phyloP scores from a whole-genome alignment of 1,140 invertebrate genomes.

The Eupristina koningsbergeri region DNA sequence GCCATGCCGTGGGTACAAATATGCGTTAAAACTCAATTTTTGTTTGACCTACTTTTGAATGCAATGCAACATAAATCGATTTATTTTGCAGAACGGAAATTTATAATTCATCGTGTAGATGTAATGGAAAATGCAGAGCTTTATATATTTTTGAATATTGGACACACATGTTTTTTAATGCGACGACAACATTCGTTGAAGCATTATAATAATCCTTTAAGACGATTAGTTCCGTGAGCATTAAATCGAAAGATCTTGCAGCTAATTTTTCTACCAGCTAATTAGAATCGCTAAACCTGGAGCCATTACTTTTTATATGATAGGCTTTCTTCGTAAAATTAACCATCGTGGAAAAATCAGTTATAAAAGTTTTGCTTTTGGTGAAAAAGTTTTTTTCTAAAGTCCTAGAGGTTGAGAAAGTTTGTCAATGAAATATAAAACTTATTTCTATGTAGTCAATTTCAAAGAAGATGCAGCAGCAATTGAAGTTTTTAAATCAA shows the following conservation, averaged over 20 bases:
- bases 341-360: slow-evolving; percentile 6
- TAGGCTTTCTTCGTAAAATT: slow-evolving; percentile 19
- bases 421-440: slow-evolving; percentile 13
- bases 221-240: neutral
- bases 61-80: slow-evolving; percentile 23
- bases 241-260: neutral
- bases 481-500: slow-evolving; percentile 17
- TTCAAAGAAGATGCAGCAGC: slow-evolving; percentile 10
- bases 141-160: slow-evolving; percentile 34
- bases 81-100: slow-evolving; percentile 34
- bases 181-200: neutral
- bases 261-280: neutral
- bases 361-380: neutral
- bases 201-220: neutral
- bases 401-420: neutral
- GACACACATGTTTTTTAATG: neutral
- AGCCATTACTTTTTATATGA: neutral
- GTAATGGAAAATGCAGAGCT: slow-evolving; percentile 24
- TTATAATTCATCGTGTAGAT: slow-evolving; percentile 43
- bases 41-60: slow-evolving; percentile 41
- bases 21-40: slow-evolving; percentile 40
- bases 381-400: neutral
- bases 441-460: slow-evolving; percentile 17
- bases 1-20: slow-evolving; percentile 11
- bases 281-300: neutral